These are phyloP conservation scores for Dryomyza anilis DNA, from an alignment of 2,888 invertebrate genomes.

Conservation along the genomic window DNA sequence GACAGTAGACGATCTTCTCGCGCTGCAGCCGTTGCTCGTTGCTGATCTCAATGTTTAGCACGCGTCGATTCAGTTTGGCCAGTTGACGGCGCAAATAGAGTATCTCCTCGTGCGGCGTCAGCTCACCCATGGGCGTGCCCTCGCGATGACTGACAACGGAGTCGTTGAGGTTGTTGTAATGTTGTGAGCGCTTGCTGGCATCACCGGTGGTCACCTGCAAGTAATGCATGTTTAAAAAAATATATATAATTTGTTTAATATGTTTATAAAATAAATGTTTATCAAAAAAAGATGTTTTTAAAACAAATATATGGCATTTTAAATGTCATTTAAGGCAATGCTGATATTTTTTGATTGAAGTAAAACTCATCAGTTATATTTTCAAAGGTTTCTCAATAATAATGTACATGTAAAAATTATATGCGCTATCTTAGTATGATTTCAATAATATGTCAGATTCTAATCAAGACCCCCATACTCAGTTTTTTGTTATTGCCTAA, in stretches of 20 bases:
- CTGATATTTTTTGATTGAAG: too few relatives aligned
- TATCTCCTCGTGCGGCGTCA: slow-evolving; percentile 78
- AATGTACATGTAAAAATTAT: too few relatives aligned
- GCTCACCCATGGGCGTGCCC: slow-evolving; percentile 72
- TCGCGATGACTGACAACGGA: slow-evolving; percentile 63
- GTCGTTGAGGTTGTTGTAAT: slow-evolving; percentile 47
- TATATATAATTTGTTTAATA: not conserved
- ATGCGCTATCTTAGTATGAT: too few relatives aligned
- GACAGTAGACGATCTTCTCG: slow-evolving; percentile 83
- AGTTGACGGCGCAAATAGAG: slow-evolving; percentile 83
- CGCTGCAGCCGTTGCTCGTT: slow-evolving; percentile 82
- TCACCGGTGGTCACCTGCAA: slow-evolving; percentile 52
- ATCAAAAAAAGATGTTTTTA: too few relatives aligned
- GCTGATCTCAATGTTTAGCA: slow-evolving; percentile 86
- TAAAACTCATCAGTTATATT: too few relatives aligned
- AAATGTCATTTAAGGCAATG: too few relatives aligned
- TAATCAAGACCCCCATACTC: too few relatives aligned
- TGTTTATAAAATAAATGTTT: too few relatives aligned
- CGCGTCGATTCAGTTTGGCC: slow-evolving; percentile 83
- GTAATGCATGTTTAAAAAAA: slow-evolving; percentile 4
- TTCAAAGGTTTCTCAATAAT: too few relatives aligned
- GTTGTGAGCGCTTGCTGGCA: slow-evolving; percentile 50
- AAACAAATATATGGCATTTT: too few relatives aligned
- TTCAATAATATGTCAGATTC: too few relatives aligned
- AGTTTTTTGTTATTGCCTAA: too few relatives aligned